A percentile compares a stretch with the other conserved stretches of the same genome.
phyloP scores from a whole-genome alignment of 2,113 vertebrate genomes.

The Petrocephalus zakoni region DNA sequence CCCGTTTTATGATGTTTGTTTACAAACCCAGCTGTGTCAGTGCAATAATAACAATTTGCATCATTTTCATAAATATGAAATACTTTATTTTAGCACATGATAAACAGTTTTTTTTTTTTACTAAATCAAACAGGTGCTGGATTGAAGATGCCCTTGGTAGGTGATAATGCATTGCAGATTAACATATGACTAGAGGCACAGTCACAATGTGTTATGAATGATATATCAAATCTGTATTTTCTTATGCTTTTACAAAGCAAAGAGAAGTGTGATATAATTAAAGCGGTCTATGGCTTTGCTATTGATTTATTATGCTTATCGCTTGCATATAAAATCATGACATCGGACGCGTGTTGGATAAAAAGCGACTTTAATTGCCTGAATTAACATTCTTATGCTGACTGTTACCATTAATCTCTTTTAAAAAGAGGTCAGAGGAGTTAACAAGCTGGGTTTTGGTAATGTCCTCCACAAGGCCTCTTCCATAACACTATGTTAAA shows the following conservation, averaged over 20 bases:
- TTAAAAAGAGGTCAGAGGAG: neutral
- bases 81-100: neutral
- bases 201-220: neutral
- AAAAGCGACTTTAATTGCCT: conserved; percentile 37
- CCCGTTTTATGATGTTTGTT: neutral
- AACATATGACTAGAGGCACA: neutral
- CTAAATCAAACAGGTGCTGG: neutral
- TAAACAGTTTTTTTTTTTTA: neutral
- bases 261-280: conserved; percentile 1
- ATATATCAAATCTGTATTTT: neutral
- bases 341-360: conserved; percentile 25
- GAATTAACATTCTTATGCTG: conserved; percentile 28
- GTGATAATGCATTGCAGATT: neutral
- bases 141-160: neutral
- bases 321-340: conserved; percentile 21
- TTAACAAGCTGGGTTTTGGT: neutral
- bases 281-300: neutral
- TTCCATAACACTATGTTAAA: neutral
- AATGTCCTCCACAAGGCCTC: conserved; percentile 7
- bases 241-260: neutral
- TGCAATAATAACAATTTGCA: neutral
- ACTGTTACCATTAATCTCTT: conserved; percentile 19
- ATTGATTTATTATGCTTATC: conserved; percentile 26
- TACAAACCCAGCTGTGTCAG: neutral
- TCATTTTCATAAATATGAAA: neutral